Evolutionary conservation across 2,113 vertebrate genomes (phyloP).

Genomic region (Sprattus sprattus): DNA sequence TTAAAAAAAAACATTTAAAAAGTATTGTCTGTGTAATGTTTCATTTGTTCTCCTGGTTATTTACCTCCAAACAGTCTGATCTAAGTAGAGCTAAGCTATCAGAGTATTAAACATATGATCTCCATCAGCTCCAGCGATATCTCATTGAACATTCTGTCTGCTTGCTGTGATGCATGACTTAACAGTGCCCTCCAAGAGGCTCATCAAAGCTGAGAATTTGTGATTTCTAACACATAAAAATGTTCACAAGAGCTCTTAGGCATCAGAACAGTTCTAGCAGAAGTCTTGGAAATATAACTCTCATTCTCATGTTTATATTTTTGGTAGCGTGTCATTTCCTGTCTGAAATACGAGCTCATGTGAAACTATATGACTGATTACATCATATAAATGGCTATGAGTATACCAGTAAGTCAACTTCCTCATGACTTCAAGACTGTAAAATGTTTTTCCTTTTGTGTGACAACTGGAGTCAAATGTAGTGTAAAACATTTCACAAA

Average conservation of each 20-base stretch:
- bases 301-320: too few relatives aligned
- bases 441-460: background rate
- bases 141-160: too few relatives aligned
- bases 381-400: background rate
- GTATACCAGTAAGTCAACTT: background rate
- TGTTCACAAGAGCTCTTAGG: too few relatives aligned
- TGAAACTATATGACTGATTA: background rate
- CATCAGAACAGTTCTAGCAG: too few relatives aligned
- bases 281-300: background rate
- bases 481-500: background rate
- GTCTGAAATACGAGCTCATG: background rate
- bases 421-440: background rate
- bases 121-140: too few relatives aligned
- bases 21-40: background rate
- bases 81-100: background rate
- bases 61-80: too few relatives aligned
- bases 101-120: background rate
- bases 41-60: too few relatives aligned
- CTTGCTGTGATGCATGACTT: too few relatives aligned
- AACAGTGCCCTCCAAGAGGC: background rate
- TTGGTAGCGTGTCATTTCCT: too few relatives aligned
- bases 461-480: background rate
- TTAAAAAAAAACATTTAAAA: background rate
- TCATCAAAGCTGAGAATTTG: background rate
- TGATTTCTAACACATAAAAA: too few relatives aligned